Evolutionary conservation across 2,888 invertebrate genomes (phyloP).

Genomic region (Agrilus cyanescens): DNA sequence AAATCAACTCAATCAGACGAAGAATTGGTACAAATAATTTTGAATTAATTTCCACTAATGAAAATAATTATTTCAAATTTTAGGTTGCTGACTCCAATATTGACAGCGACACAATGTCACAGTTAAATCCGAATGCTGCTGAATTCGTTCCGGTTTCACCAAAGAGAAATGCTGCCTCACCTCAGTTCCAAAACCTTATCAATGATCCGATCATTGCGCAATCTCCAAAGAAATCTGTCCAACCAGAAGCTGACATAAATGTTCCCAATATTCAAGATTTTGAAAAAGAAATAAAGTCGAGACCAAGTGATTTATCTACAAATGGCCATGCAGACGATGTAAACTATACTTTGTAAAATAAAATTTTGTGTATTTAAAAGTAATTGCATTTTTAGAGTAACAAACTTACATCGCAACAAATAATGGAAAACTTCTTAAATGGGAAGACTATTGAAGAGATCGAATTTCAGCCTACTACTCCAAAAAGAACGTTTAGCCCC

Average conservation of each 20-base stretch:
- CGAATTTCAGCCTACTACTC: conserved; percentile 28
- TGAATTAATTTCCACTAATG: not conserved
- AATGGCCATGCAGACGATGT: conserved; percentile 41
- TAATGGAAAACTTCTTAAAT: conserved; percentile 33
- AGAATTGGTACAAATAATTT: conserved; percentile 17
- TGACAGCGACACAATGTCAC: conserved; percentile 57
- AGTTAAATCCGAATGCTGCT: conserved; percentile 75
- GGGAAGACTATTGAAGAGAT: conserved; percentile 35
- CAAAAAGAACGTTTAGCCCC: conserved; percentile 13
- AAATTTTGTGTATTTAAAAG: not conserved
- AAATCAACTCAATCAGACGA: conserved; percentile 37
- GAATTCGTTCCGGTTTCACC: conserved; percentile 66
- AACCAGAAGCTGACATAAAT: conserved; percentile 43
- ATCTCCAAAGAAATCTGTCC: conserved; percentile 58
- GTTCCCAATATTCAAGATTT: conserved; percentile 51
- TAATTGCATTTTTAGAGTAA: conserved; percentile 18
- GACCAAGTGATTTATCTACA: conserved; percentile 48
- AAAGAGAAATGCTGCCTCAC: conserved; percentile 39
- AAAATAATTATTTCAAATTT: conserved; percentile 1
- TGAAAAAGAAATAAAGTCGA: conserved; percentile 47
- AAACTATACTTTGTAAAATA: not conserved
- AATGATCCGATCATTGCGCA: conserved; percentile 45
- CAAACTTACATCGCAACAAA: conserved; percentile 27
- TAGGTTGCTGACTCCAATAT: conserved; percentile 27
- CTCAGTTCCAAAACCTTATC: conserved; percentile 28